A percentile compares a stretch with the other conserved stretches of the same genome.
Conservation (phyloP, 1,140 invertebrate genomes). For the Helicoverpa zea region DNA sequence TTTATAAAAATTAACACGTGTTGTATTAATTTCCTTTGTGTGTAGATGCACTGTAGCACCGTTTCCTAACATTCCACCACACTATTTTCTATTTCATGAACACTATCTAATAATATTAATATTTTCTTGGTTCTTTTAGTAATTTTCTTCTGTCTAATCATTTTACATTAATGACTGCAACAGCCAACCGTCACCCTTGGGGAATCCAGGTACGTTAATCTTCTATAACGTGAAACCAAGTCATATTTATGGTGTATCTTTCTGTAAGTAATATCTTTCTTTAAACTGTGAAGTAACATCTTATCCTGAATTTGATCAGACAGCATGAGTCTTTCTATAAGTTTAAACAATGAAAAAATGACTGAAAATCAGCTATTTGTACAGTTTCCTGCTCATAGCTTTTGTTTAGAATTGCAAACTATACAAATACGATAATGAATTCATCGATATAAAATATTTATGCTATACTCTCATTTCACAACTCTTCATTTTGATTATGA, state of each 20-base stretch:
- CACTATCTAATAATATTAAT: conserved; percentile 82
- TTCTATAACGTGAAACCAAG: conserved; percentile 10
- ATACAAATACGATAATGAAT: too few relatives aligned
- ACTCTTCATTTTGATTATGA: neutral
- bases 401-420: too few relatives aligned
- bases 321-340: neutral
- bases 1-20: conserved; percentile 74
- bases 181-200: conserved; percentile 36
- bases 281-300: neutral
- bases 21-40: conserved; percentile 76
- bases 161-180: conserved; percentile 34
- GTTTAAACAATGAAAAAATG: neutral
- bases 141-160: conserved; percentile 61
- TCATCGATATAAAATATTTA: too few relatives aligned
- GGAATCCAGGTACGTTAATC: conserved; percentile 51
- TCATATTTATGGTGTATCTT: neutral
- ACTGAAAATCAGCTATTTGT: neutral
- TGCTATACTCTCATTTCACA: too few relatives aligned
- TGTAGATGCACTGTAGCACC: conserved; percentile 76
- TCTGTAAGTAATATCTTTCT: conserved; percentile 27
- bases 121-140: conserved; percentile 73
- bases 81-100: conserved; percentile 73
- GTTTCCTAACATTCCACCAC: conserved; percentile 76
- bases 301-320: neutral
- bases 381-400: neutral